Evolutionary conservation across 2,113 vertebrate species (phyloP), one percentile per base, ranked within the genome.

Genomic region (Oryzias javanicus): DNA sequence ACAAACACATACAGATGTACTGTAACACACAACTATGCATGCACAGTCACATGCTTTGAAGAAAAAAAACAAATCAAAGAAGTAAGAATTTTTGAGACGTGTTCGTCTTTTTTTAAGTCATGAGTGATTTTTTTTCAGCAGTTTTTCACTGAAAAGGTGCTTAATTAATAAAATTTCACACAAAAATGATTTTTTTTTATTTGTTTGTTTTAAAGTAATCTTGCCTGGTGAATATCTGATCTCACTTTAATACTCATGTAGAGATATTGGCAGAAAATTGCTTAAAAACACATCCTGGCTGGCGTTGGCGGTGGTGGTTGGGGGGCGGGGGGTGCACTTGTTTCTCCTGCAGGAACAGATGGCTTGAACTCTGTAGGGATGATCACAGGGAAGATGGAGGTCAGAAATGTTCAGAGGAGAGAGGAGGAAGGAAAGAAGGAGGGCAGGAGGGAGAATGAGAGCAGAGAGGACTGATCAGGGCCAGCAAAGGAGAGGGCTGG

Each of bases 321-420:
- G 29, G 2, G 55, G 55, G 69, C n/a, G 65, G 7, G 52, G 62
- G 63, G 60, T 63, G 69, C 45, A 66, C 70, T 79, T 57, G 75
- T 62, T 86, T 84, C 77, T 84, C 74, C 75, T 82, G 78, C 77
- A 85, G 81, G 82, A 90, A 86, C 88, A 90, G 86, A 90, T 90
- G 88, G 88, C 85, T 78, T 87, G 60, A 80, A 78, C 86, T 89
- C 82, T 89, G 80, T 65, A 86, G 84, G 85, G 84, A 83, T 80
- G 85, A 90, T 85, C 83, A 86, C 73, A 87, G 69, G 64, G 82
- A 86, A 80, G 79, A 85, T 85, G 85, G 84, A 88, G 86, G 86
- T 88, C 86, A 90, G 83, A 67, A 82, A 82, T 72, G 72, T 78
- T 71, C 46, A 40, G 82, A 79, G 76, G 76, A 79, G 77, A 54